phyloP scores from a whole-genome alignment of 2,888 invertebrate species.

The Ethmia dodecea region DNA sequence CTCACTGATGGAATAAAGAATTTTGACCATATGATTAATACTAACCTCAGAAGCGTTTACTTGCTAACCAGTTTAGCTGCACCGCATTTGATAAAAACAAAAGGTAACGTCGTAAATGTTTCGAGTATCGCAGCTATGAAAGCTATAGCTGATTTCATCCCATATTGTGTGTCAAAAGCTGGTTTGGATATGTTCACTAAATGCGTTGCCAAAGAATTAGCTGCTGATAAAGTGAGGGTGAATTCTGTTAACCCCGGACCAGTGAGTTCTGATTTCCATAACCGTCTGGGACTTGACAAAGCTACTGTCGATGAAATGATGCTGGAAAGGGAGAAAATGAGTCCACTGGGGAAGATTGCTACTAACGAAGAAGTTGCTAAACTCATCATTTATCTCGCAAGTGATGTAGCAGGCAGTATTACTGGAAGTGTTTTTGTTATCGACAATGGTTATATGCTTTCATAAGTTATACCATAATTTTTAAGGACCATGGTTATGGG shows the following conservation, averaged over 20 bases:
- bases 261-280: neutral
- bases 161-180: conserved; percentile 83
- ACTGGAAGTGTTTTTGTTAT: conserved; percentile 8
- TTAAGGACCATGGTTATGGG: too few species aligned
- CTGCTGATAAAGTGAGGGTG: conserved; percentile 75
- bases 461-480: too few species aligned
- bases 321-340: neutral
- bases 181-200: conserved; percentile 85
- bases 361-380: conserved; percentile 15
- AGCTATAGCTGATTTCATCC: conserved; percentile 1
- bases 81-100: conserved; percentile 17
- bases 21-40: conserved; percentile 15
- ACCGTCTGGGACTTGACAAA: neutral
- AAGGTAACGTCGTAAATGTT: conserved; percentile 24
- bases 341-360: conserved; percentile 8
- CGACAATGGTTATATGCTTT: conserved; percentile 1
- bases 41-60: conserved; percentile 19
- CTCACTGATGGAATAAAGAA: conserved; percentile 10
- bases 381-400: conserved; percentile 15
- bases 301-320: neutral
- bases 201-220: conserved; percentile 80
- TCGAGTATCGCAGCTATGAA: conserved; percentile 16
- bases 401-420: conserved; percentile 15
- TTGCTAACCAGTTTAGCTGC: conserved; percentile 16
- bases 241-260: conserved; percentile 75